Conservation (phyloP, 1,140 invertebrate species). For the Teleogryllus occipitalis region DNA sequence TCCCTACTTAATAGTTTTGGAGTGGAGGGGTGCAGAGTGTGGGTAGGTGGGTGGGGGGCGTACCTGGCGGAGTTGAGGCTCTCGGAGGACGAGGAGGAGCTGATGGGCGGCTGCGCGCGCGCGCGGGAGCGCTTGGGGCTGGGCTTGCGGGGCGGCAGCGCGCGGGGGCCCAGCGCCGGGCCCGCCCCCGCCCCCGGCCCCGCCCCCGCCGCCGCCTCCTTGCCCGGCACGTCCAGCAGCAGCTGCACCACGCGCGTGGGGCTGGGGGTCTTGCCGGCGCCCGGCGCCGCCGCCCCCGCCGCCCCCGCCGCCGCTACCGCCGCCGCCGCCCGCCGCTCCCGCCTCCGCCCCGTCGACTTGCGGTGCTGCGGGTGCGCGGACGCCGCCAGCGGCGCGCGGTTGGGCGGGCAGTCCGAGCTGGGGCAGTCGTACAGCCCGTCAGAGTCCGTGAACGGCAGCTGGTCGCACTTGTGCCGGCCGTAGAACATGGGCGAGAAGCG, state of each 20-base stretch:
- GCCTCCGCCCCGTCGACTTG: conserved; percentile 19
- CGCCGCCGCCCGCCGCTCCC: conserved; percentile 24
- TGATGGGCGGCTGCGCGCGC: conserved; percentile 20
- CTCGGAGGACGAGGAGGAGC: conserved; percentile 31
- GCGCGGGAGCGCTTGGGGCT: conserved; percentile 29
- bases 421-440: conserved; percentile 68
- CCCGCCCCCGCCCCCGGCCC: conserved; percentile 24
- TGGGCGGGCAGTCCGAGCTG: conserved; percentile 51
- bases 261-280: conserved; percentile 21
- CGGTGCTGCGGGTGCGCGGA: conserved; percentile 14
- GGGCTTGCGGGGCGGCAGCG: conserved; percentile 25
- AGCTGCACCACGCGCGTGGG: conserved; percentile 8
- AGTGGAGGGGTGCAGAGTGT: no score
- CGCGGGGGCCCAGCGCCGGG: conserved; percentile 13
- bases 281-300: conserved; percentile 13
- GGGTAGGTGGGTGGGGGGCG: background rate
- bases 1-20: no score
- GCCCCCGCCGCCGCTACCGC: conserved; percentile 20
- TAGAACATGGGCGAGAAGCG: conserved; percentile 61
- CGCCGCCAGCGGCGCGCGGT: background rate
- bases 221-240: conserved; percentile 30
- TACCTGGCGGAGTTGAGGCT: conserved; percentile 30
- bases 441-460: conserved; percentile 61
- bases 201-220: conserved; percentile 16
- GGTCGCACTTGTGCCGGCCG: conserved; percentile 44